Evolutionary conservation across 1,140 invertebrate species (phyloP).

Genomic region (Drosophila sulfurigaster): DNA sequence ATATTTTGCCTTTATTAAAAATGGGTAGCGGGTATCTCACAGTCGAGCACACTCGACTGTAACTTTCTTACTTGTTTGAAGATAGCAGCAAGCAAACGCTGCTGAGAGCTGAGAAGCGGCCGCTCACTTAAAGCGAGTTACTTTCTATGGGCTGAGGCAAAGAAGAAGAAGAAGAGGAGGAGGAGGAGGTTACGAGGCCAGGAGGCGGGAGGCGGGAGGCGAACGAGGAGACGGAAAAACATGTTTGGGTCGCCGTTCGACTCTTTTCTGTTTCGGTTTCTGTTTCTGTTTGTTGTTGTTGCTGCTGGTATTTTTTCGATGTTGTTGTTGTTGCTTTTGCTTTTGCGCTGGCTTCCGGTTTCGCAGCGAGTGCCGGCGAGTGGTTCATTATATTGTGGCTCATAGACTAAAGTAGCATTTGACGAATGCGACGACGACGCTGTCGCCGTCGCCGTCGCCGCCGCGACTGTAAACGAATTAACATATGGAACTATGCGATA

Average conservation of each 20-base stretch:
- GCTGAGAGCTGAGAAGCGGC: neutral
- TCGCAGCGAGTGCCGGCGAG: constrained; percentile 28
- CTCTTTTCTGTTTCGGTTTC: constrained; percentile 21
- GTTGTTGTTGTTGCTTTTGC: neutral
- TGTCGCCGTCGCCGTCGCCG: constrained; percentile 15
- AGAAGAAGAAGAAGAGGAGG: neutral
- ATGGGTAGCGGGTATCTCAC: no score
- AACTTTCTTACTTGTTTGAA: no score
- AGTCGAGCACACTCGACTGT: no score
- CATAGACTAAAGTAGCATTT: constrained; percentile 57
- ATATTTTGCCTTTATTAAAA: no score
- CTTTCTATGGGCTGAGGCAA: constrained; percentile 41
- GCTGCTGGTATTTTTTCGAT: neutral
- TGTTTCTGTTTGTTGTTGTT: no score
- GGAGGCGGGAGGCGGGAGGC: no score
- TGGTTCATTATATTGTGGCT: constrained; percentile 47
- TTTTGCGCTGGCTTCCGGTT: constrained; percentile 48
- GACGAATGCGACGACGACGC: constrained; percentile 46
- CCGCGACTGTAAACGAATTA: constrained; percentile 57
- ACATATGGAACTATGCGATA: constrained; percentile 77
- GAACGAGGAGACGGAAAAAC: constrained; percentile 31
- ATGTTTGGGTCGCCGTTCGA: constrained; percentile 51
- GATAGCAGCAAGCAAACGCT: constrained; percentile 4
- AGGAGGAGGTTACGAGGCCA: neutral
- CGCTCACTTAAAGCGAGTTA: constrained; percentile 56